Conservation (phyloP, 2,113 vertebrate species). For the Scatophagus argus region DNA sequence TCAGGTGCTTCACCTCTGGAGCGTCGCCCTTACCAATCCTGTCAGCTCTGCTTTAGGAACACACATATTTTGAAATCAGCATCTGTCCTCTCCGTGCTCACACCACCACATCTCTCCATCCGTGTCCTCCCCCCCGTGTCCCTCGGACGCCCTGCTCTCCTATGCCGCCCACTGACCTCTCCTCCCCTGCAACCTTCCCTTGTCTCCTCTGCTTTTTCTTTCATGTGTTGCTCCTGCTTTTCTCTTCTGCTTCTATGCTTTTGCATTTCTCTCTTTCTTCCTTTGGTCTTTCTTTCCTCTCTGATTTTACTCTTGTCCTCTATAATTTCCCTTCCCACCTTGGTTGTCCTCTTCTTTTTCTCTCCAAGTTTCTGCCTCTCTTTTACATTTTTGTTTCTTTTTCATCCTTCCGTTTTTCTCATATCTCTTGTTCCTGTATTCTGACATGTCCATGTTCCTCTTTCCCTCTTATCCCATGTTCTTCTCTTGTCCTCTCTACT, state of each 20-base stretch:
- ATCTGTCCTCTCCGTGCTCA: conserved; percentile 30
- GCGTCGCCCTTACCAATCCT: conserved; percentile 37
- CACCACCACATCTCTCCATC: conserved; percentile 1
- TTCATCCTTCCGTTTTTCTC: background rate
- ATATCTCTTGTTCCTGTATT: background rate
- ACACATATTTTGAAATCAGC: conserved; percentile 44
- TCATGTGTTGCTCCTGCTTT: background rate
- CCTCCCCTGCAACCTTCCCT: conserved; percentile 6
- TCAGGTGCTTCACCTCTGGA: conserved; percentile 42
- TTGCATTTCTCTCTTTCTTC: background rate
- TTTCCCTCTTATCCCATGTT: background rate
- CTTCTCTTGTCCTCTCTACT: background rate
- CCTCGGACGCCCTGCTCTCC: conserved; percentile 13
- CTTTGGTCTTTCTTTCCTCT: no score
- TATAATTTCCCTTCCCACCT: no score
- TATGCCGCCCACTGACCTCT: conserved; percentile 27
- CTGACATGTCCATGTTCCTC: conserved; percentile 9
- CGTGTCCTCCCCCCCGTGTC: background rate
- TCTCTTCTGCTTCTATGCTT: background rate
- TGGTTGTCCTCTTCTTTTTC: no score
- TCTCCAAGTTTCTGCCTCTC: background rate
- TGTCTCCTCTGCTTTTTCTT: conserved; percentile 13
- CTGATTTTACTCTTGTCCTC: no score
- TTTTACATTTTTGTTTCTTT: background rate
- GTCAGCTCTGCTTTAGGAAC: conserved; percentile 61